Evolutionary conservation across 2,888 invertebrate genomes (phyloP).

Genomic region (Hedya salicella): DNA sequence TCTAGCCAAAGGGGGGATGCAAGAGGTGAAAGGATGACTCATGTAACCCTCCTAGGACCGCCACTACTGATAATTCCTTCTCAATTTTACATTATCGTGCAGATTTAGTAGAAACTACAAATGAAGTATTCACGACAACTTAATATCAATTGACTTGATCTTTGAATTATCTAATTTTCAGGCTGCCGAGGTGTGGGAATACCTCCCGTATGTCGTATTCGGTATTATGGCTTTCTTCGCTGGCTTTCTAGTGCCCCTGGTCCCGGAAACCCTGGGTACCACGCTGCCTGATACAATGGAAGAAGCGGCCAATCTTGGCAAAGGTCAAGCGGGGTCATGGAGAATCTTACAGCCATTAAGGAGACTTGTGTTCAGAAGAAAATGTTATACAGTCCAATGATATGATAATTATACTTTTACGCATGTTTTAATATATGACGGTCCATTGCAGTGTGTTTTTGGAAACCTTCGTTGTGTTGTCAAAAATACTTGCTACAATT

Average conservation of each 20-base stretch:
- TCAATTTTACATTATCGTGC: too few relatives aligned
- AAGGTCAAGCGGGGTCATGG: not conserved
- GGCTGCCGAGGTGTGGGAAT: slow-evolving; percentile 25
- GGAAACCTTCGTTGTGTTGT: too few relatives aligned
- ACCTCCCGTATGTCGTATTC: slow-evolving; percentile 72
- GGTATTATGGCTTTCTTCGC: slow-evolving; percentile 67
- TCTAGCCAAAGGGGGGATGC: too few relatives aligned
- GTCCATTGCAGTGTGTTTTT: too few relatives aligned
- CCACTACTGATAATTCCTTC: too few relatives aligned
- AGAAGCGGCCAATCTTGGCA: slow-evolving; percentile 61
- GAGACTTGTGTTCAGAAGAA: not conserved
- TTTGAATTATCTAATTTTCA: not conserved
- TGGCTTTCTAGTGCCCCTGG: slow-evolving; percentile 67
- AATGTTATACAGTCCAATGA: not conserved
- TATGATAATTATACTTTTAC: not conserved
- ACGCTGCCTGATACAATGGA: slow-evolving; percentile 74
- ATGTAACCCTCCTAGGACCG: too few relatives aligned
- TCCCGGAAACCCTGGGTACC: slow-evolving; percentile 76
- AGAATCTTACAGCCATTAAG: not conserved
- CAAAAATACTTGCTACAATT: too few relatives aligned
- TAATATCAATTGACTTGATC: not conserved
- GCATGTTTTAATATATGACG: too few relatives aligned
- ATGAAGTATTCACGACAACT: not conserved
- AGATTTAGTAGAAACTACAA: too few relatives aligned
- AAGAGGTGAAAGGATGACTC: too few relatives aligned